phyloP scores from a whole-genome alignment of 1,140 invertebrate genomes.

The Trichonephila inaurata region DNA sequence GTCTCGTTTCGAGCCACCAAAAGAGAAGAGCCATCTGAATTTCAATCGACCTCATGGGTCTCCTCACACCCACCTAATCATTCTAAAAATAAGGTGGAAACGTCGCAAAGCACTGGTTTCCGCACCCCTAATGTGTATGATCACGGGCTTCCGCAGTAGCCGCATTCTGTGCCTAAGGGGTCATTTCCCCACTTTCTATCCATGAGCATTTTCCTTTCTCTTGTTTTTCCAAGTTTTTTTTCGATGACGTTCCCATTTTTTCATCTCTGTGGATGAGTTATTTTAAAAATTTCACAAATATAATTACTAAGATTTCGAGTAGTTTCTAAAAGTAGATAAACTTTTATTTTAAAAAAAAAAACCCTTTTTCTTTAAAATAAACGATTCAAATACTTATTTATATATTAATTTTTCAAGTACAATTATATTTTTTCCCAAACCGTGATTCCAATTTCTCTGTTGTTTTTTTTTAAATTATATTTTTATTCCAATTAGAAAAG shows the following conservation, averaged over 20 bases:
- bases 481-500: too few relatives aligned
- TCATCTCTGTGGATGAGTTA: too few relatives aligned
- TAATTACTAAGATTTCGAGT: too few relatives aligned
- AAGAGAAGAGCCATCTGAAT: conserved; percentile 16
- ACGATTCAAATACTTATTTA: too few relatives aligned
- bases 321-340: too few relatives aligned
- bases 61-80: conserved; percentile 59
- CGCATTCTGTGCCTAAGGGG: neutral
- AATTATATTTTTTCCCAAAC: too few relatives aligned
- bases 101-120: conserved; percentile 46
- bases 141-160: conserved; percentile 65
- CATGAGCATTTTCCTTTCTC: neutral
- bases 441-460: too few relatives aligned
- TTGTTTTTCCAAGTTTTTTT: neutral
- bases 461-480: too few relatives aligned
- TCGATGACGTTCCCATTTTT: neutral
- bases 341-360: too few relatives aligned
- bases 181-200: conserved; percentile 14
- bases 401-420: too few relatives aligned
- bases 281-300: too few relatives aligned
- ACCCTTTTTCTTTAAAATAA: too few relatives aligned
- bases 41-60: conserved; percentile 26
- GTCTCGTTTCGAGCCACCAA: neutral
- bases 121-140: conserved; percentile 55
- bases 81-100: conserved; percentile 22